Evolutionary conservation across 2,888 invertebrate species (phyloP), one percentile per base, ranked within the genome.

Genomic region (Seira sanloemensis): DNA sequence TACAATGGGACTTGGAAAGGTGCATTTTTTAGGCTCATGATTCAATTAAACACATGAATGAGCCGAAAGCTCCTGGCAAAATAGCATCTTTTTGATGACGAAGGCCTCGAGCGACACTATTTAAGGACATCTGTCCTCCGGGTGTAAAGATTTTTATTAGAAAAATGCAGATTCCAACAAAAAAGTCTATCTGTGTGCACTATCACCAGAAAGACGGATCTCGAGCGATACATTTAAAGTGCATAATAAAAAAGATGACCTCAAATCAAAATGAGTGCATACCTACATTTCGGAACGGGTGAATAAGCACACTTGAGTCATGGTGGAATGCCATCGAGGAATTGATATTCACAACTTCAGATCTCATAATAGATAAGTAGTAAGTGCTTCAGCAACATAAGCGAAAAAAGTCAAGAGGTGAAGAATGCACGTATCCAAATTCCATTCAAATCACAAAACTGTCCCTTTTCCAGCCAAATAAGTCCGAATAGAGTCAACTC

Each of bases 381-480:
- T n/a, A n/a, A n/a, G n/a, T n/a, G n/a, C n/a, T n/a, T n/a, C 50
- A 12, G 50, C n/a, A 18, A 50, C n/a, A 50, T 18, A 50, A 18
- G 50, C 50, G 12, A 9, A 72, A 54, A 54, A 72, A 72, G 73
- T 73, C 73, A 62, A 73, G 73, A 73, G 73, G 62, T 26, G 24
- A 50, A 50, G 50, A 50, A 50, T 50, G 16, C n/a, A n/a, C n/a
- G n/a, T n/a, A n/a, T n/a, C n/a, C n/a, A n/a, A n/a, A n/a, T 16
- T 50, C 50, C n/a, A n/a, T n/a, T n/a, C n/a, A n/a, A n/a, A n/a
- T 50, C n/a, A 50, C 50, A 50, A 50, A 50, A 86, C 86, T 86
- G 85, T 87, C 80, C 80, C n/a, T 75, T 87, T 86, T 87, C 87
- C 86, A 85, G 77, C 82, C 78, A 74, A 75, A 72, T 62, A 58